A percentile compares a stretch with the other conserved stretches of the same genome.
Conservation (phyloP, 1,140 invertebrate species). For the Drosophila novamexicana region DNA sequence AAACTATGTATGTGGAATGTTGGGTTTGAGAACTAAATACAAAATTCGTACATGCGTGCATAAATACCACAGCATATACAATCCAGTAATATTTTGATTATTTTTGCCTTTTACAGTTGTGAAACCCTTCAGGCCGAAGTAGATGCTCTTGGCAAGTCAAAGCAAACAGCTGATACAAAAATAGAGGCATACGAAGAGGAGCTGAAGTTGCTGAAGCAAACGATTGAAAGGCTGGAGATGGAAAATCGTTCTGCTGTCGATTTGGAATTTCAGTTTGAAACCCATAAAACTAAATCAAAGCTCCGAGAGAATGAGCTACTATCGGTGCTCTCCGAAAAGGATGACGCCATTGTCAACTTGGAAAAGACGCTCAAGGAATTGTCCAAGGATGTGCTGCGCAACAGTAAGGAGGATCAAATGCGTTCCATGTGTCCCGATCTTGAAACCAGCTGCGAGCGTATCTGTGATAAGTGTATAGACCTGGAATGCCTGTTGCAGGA, state of each 20-base stretch:
- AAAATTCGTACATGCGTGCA: too few species aligned
- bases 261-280: conserved; percentile 78
- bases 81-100: too few species aligned
- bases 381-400: conserved; percentile 39
- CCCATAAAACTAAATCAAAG: conserved; percentile 62
- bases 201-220: conserved; percentile 52
- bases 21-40: too few species aligned
- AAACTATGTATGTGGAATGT: too few species aligned
- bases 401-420: conserved; percentile 59
- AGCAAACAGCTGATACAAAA: conserved; percentile 47
- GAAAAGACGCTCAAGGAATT: conserved; percentile 43
- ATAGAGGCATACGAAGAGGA: conserved; percentile 50
- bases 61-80: too few species aligned
- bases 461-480: conserved; percentile 61
- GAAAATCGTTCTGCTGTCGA: conserved; percentile 73
- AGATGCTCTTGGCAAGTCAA: conserved; percentile 26
- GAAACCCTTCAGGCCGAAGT: conserved; percentile 36
- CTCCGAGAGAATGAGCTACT: conserved; percentile 71
- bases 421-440: conserved; percentile 55
- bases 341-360: conserved; percentile 35
- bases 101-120: conserved; percentile 15
- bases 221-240: conserved; percentile 60
- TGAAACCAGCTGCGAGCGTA: conserved; percentile 45
- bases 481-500: conserved; percentile 50
- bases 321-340: conserved; percentile 61